Conservation (phyloP, 2,888 invertebrate species). For the Cantharis flavilabris region DNA sequence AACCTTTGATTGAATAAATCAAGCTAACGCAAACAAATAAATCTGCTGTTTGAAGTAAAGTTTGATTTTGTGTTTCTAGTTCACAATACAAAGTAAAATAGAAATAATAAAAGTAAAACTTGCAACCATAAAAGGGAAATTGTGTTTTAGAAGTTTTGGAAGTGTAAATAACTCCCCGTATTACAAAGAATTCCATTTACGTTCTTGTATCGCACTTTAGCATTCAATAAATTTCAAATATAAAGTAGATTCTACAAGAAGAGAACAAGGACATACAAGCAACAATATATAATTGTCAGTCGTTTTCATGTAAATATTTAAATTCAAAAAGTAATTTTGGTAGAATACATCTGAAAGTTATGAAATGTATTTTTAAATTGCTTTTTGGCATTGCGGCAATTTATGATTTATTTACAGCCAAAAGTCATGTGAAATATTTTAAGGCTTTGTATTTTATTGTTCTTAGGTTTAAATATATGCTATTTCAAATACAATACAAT, state of each 20-base stretch:
- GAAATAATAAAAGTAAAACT: slow-evolving; percentile 15
- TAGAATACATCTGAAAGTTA: neutral
- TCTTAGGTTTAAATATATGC: neutral
- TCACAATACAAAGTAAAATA: slow-evolving; percentile 9
- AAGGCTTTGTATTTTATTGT: neutral
- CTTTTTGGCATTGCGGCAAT: neutral
- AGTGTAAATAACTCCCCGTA: slow-evolving; percentile 22
- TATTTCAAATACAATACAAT: too few species aligned
- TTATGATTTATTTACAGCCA: neutral
- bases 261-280: slow-evolving; percentile 3
- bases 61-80: slow-evolving; percentile 7
- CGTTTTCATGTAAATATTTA: neutral
- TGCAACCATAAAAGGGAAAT: slow-evolving; percentile 19
- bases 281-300: neutral
- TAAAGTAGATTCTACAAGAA: slow-evolving; percentile 13
- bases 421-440: neutral
- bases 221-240: slow-evolving; percentile 19
- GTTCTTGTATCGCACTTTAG: slow-evolving; percentile 12
- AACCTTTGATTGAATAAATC: neutral
- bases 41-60: slow-evolving; percentile 3
- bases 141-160: slow-evolving; percentile 20
- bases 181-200: slow-evolving; percentile 24
- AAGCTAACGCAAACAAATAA: slow-evolving; percentile 7
- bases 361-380: neutral
- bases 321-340: neutral